phyloP scores from a whole-genome alignment of 2,888 invertebrate species.

The Agrochola circellaris region DNA sequence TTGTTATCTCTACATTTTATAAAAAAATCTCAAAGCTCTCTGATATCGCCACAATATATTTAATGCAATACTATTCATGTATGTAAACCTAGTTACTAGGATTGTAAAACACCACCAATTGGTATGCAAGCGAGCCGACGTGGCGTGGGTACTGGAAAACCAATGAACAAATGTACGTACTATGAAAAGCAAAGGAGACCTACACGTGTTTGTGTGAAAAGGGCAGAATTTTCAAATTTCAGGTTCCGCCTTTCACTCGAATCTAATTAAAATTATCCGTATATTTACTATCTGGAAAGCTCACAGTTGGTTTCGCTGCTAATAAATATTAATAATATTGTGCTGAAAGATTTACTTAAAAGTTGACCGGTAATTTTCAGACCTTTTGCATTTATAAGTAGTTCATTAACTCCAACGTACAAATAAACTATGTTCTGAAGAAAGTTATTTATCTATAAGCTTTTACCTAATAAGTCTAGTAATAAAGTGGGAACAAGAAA shows the following conservation, averaged over 20 bases:
- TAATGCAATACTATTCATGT: slow-evolving; percentile 5
- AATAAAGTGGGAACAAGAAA: slow-evolving; percentile 70
- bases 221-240: background rate
- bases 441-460: slow-evolving; percentile 38
- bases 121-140: slow-evolving; percentile 18
- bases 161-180: background rate
- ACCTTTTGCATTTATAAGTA: slow-evolving; percentile 6
- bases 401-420: background rate
- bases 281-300: background rate
- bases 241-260: background rate
- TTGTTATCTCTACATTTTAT: background rate
- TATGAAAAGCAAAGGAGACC: background rate
- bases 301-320: too few relatives aligned
- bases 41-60: background rate
- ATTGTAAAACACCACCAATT: slow-evolving; percentile 14
- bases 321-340: background rate
- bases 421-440: slow-evolving; percentile 13
- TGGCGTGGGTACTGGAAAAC: background rate
- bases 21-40: slow-evolving; percentile 3
- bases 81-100: slow-evolving; percentile 25
- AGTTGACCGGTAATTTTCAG: slow-evolving; percentile 20
- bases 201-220: background rate
- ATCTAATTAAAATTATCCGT: background rate
- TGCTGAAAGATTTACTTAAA: background rate
- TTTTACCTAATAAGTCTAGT: slow-evolving; percentile 37